Conservation (phyloP, 2,113 vertebrate genomes). For the Varanus komodoensis region DNA sequence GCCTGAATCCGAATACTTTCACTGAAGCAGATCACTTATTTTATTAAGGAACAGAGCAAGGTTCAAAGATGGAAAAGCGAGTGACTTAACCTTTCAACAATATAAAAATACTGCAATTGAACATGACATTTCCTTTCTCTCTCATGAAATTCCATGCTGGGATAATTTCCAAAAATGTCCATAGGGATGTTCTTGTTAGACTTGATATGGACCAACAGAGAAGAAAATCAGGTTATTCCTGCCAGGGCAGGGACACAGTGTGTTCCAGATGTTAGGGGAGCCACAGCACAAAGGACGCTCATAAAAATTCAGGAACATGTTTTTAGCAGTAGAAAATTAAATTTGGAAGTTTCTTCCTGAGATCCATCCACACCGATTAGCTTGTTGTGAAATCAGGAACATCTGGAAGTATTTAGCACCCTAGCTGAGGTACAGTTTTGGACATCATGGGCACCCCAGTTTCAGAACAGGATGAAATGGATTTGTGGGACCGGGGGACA, state of each 20-base stretch:
- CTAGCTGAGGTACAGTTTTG: not conserved
- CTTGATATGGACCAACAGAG: constrained; percentile 1
- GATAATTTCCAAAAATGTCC: not conserved
- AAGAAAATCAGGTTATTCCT: constrained; percentile 12
- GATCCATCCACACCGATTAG: not conserved
- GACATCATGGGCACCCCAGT: not conserved
- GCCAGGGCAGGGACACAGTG: not conserved
- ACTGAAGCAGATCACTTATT: not conserved
- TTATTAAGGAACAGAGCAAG: not conserved
- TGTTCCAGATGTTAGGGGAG: not conserved
- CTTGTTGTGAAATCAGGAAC: not conserved
- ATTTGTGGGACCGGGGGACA: too few relatives aligned
- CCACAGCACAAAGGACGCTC: not conserved
- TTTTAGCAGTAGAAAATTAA: constrained; percentile 1
- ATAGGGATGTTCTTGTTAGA: constrained; percentile 3
- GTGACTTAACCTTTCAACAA: constrained; percentile 9
- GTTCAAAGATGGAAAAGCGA: constrained; percentile 10
- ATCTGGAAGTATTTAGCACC: not conserved
- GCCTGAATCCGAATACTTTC: not conserved
- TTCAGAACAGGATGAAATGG: too few relatives aligned
- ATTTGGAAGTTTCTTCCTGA: not conserved
- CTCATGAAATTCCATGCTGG: constrained; percentile 7
- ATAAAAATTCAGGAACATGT: not conserved
- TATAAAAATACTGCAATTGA: constrained; percentile 2
- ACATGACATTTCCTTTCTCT: constrained; percentile 2